These are phyloP conservation scores for Drosophila ficusphila DNA, from an alignment of 1,140 invertebrate species.

Conservation along the genomic window DNA sequence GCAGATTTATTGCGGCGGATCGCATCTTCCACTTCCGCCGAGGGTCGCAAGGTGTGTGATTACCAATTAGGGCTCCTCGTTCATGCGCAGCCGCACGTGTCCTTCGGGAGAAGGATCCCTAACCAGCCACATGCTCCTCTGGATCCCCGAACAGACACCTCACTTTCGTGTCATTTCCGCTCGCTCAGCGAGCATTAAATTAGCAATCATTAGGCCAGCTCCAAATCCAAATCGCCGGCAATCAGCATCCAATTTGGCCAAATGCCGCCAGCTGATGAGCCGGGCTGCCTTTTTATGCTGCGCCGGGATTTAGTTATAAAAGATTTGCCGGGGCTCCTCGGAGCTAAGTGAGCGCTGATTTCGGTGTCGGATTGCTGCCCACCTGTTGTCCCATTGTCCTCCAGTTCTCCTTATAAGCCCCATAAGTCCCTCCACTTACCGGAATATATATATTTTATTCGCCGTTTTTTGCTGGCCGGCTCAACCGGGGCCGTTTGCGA, in stretches of 20 bases:
- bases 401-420: slow-evolving; percentile 12
- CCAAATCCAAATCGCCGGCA: slow-evolving; percentile 62
- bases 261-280: slow-evolving; percentile 61
- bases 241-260: slow-evolving; percentile 77
- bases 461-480: slow-evolving; percentile 27
- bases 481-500: slow-evolving; percentile 43
- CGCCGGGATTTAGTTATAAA: slow-evolving; percentile 68
- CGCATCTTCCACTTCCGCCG: slow-evolving; percentile 30
- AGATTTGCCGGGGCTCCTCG: slow-evolving; percentile 27
- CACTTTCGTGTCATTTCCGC: slow-evolving; percentile 68
- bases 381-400: slow-evolving; percentile 75
- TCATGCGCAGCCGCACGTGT: slow-evolving; percentile 63
- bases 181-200: slow-evolving; percentile 64
- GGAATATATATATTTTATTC: slow-evolving; percentile 37
- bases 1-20: slow-evolving; percentile 22
- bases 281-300: slow-evolving; percentile 26
- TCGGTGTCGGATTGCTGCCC: slow-evolving; percentile 16
- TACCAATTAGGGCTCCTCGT: slow-evolving; percentile 35
- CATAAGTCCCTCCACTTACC: slow-evolving; percentile 2
- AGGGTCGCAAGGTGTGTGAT: slow-evolving; percentile 14
- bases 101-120: slow-evolving; percentile 23
- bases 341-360: slow-evolving; percentile 66
- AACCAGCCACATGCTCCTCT: slow-evolving; percentile 13
- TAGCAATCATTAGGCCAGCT: slow-evolving; percentile 67
- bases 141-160: background rate